A percentile compares a stretch with the other conserved stretches of the same genome.
Conservation (phyloP, 2,888 invertebrate genomes). For the Caenorhabditis sp. region DNA sequence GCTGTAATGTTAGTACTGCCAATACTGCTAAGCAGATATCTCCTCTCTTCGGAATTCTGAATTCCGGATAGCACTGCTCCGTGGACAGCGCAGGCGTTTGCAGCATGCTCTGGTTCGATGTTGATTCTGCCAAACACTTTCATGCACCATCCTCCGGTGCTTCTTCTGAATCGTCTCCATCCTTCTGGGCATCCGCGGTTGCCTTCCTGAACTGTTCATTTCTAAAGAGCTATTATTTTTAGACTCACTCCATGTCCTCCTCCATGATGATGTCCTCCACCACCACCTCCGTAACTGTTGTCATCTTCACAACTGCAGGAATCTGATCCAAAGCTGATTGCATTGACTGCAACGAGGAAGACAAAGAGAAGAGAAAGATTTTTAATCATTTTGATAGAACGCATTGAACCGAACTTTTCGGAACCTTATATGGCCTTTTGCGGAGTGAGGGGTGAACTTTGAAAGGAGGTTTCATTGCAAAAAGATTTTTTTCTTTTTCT, state of each 20-base stretch:
- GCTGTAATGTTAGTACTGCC: conserved; percentile 10
- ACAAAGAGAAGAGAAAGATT: not conserved
- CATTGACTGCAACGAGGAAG: not conserved
- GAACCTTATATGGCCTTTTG: not conserved
- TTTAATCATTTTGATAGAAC: not conserved
- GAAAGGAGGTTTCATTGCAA: conserved; percentile 16
- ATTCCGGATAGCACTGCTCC: conserved; percentile 42
- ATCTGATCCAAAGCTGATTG: conserved; percentile 18
- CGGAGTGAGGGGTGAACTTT: not conserved
- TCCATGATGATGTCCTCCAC: conserved; percentile 16
- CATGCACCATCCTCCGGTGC: conserved; percentile 21
- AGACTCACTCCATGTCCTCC: conserved; percentile 12
- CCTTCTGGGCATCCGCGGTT: conserved; percentile 18
- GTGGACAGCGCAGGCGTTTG: not conserved
- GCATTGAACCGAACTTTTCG: not conserved
- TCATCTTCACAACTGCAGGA: conserved; percentile 28
- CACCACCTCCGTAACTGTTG: not conserved
- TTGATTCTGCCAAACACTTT: conserved; percentile 6
- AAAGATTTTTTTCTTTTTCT: not conserved
- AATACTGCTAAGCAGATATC: not conserved
- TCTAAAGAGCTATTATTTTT: not conserved
- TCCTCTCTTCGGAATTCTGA: conserved; percentile 32
- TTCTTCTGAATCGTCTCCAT: conserved; percentile 20
- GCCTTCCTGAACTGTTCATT: not conserved
- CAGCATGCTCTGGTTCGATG: conserved; percentile 21